Evolutionary conservation across 2,113 vertebrate genomes (phyloP).

Genomic region (Callipepla californica): DNA sequence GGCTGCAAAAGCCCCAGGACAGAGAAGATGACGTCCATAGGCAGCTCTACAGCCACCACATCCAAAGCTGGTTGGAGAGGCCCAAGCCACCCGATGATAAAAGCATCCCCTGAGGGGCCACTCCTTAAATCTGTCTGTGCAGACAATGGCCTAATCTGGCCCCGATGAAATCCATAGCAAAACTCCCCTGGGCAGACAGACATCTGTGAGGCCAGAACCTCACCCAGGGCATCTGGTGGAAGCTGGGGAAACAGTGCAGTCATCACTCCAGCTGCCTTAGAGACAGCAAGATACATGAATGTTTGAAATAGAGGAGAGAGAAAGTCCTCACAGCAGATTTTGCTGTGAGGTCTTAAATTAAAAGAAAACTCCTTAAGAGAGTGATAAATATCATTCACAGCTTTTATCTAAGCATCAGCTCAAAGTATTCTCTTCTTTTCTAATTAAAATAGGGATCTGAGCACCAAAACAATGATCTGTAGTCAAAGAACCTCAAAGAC

Average conservation of each 20-base stretch:
- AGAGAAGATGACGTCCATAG: neutral
- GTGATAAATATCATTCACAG: slow-evolving; percentile 52
- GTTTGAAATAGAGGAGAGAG: neutral
- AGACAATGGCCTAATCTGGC: neutral
- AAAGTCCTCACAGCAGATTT: neutral
- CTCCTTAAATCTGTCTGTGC: neutral
- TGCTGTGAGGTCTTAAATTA: slow-evolving; percentile 7
- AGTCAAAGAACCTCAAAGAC: slow-evolving; percentile 54
- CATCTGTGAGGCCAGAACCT: neutral
- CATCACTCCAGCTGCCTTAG: neutral
- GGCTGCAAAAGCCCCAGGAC: neutral
- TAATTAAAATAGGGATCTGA: slow-evolving; percentile 73
- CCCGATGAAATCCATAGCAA: neutral
- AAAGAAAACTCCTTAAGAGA: slow-evolving; percentile 44
- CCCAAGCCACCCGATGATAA: fast-evolving
- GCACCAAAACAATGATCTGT: slow-evolving; percentile 64
- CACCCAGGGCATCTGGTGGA: fast-evolving
- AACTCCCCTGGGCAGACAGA: neutral
- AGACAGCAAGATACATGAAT: neutral
- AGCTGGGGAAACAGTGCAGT: neutral
- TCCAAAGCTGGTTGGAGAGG: neutral
- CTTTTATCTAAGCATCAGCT: slow-evolving; percentile 69
- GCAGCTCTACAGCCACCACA: neutral
- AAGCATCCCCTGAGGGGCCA: neutral
- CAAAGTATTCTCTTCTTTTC: slow-evolving; percentile 68